Conservation (phyloP, 1,140 invertebrate genomes). For the Lordiphosa stackelbergi region DNA sequence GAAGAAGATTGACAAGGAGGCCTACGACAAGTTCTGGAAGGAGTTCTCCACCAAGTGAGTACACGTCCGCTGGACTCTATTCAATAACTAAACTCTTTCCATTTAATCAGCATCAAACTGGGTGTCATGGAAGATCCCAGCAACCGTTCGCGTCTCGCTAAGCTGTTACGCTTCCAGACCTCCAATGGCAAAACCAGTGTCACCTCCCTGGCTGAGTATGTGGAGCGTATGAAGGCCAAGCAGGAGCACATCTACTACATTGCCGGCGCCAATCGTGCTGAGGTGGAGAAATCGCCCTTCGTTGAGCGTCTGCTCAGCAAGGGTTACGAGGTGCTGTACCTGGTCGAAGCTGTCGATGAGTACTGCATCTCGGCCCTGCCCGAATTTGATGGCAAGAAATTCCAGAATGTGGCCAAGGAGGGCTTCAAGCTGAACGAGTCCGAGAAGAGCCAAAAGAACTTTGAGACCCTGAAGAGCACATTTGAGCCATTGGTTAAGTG, state of each 20-base stretch:
- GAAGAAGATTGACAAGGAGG: conserved; percentile 95
- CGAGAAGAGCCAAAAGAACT: conserved; percentile 88
- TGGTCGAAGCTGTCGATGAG: conserved; percentile 98
- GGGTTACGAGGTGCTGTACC: conserved; percentile 97
- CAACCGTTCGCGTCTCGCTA: conserved; percentile 96
- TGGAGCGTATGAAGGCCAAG: conserved; percentile 97
- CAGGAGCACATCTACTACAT: conserved; percentile 98
- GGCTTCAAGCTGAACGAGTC: conserved; percentile 93
- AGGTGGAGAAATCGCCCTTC: conserved; percentile 96
- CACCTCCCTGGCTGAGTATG: conserved; percentile 92
- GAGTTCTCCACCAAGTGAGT: conserved; percentile 98
- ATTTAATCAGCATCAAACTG: conserved; percentile 88
- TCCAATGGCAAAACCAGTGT: conserved; percentile 83
- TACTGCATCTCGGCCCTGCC: conserved; percentile 97
- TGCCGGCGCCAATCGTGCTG: conserved; percentile 91
- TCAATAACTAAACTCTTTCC: background rate
- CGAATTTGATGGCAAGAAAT: conserved; percentile 99
- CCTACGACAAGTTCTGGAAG: conserved; percentile 98
- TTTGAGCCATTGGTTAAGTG: conserved; percentile 96
- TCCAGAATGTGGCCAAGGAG: conserved; percentile 99
- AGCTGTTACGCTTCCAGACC: conserved; percentile 94
- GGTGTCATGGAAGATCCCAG: conserved; percentile 98
- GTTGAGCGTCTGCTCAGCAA: conserved; percentile 95
- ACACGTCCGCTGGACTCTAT: background rate
- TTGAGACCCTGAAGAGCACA: conserved; percentile 87